Conservation (phyloP, 2,113 vertebrate genomes). For the Paralichthys olivaceus region DNA sequence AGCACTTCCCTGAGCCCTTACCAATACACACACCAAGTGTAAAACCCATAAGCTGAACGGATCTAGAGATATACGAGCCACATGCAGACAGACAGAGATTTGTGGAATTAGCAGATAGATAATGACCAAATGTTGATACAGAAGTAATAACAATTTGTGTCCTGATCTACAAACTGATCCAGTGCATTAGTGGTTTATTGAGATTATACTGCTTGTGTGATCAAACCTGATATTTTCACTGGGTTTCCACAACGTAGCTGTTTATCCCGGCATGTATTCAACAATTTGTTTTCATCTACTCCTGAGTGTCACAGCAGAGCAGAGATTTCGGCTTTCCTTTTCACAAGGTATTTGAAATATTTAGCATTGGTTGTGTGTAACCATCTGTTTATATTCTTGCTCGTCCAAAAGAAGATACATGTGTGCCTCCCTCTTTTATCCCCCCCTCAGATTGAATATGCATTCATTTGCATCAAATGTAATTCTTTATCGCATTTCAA, state of each 20-base stretch:
- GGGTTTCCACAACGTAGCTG: slow-evolving; percentile 15
- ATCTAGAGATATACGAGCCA: neutral
- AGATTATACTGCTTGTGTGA: slow-evolving; percentile 7
- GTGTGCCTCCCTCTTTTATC: slow-evolving; percentile 11
- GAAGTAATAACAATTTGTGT: slow-evolving; percentile 4
- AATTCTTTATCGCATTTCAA: slow-evolving; percentile 42
- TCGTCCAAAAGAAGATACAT: slow-evolving; percentile 23
- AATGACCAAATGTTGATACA: slow-evolving; percentile 13
- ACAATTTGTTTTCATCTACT: slow-evolving; percentile 5
- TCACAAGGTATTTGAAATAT: slow-evolving; percentile 6
- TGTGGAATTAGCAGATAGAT: neutral
- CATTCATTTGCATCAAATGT: slow-evolving; percentile 48
- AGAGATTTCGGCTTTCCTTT: slow-evolving; percentile 11
- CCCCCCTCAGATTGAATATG: slow-evolving; percentile 23
- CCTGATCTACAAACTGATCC: slow-evolving; percentile 4
- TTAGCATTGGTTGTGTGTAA: slow-evolving; percentile 13
- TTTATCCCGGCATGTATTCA: slow-evolving; percentile 18
- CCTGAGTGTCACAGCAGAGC: slow-evolving; percentile 22
- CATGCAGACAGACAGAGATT: neutral
- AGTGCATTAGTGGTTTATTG: slow-evolving; percentile 1
- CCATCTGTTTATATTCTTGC: slow-evolving; percentile 24
- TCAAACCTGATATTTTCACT: slow-evolving; percentile 11
- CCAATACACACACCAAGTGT: neutral
- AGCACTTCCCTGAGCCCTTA: neutral
- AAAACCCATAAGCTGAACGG: neutral